phyloP scores from a whole-genome alignment of 2,113 vertebrate species.

The Monopterus albus region DNA sequence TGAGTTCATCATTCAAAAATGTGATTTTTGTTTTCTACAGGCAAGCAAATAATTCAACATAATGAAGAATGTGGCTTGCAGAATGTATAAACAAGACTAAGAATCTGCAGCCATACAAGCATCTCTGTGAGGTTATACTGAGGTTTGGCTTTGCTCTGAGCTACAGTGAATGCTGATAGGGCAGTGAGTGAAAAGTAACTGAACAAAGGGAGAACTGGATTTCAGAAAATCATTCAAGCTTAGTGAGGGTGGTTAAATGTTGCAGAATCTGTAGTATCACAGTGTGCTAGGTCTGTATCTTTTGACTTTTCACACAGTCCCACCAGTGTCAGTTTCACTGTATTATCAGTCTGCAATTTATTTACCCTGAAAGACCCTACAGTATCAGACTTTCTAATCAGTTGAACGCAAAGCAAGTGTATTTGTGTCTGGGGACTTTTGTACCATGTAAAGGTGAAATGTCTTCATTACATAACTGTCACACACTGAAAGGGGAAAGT shows the following conservation, averaged over 20 bases:
- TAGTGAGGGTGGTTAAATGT: too few species aligned
- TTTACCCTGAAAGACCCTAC: background rate
- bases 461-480: conserved; percentile 31
- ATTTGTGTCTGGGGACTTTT: conserved; percentile 3
- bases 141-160: too few species aligned
- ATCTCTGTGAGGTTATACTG: background rate
- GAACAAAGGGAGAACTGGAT: too few species aligned
- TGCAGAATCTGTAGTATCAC: background rate
- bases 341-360: conserved; percentile 12
- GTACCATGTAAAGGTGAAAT: conserved; percentile 17
- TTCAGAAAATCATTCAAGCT: too few species aligned
- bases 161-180: too few species aligned
- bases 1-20: too few species aligned
- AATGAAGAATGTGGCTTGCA: background rate
- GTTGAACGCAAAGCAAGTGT: background rate
- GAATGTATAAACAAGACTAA: background rate
- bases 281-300: background rate
- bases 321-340: background rate
- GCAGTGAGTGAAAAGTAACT: too few species aligned
- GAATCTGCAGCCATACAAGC: background rate
- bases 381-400: conserved; percentile 7
- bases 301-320: conserved; percentile 12
- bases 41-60: too few species aligned
- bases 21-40: too few species aligned
- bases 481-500: conserved; percentile 13